phyloP scores from a whole-genome alignment of 53 echinoderm and acorn worm species.

The Paracentrotus lividus region DNA sequence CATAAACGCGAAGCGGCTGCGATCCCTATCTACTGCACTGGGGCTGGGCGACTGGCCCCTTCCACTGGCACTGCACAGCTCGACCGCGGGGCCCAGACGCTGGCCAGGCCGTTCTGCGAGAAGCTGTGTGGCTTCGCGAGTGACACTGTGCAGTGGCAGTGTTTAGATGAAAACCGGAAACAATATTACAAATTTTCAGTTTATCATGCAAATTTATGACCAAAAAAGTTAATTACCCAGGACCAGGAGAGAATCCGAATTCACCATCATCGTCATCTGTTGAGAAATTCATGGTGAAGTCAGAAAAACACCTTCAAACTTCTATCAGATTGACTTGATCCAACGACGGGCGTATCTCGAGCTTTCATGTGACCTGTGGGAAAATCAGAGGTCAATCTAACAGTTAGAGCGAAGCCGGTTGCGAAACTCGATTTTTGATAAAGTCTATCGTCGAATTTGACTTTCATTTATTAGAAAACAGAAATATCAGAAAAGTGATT shows the following conservation, averaged over 20 bases:
- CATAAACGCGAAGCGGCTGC: too few species aligned
- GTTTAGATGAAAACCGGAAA: slow-evolving; percentile 15
- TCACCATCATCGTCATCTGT: slow-evolving; percentile 67
- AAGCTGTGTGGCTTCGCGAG: neutral
- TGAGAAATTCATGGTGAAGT: slow-evolving; percentile 61
- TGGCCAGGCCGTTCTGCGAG: neutral
- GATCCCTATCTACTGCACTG: too few species aligned
- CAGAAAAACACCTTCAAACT: neutral
- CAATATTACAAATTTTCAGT: neutral
- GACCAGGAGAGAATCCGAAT: slow-evolving; percentile 43
- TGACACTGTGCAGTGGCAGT: neutral
- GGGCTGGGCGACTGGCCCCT: neutral
- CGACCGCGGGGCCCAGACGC: neutral
- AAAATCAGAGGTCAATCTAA: neutral
- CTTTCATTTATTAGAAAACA: neutral
- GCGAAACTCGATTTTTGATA: neutral
- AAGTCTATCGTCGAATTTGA: neutral
- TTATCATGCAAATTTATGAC: neutral
- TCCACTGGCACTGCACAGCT: neutral
- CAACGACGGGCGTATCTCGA: slow-evolving; percentile 24
- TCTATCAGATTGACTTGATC: too few species aligned
- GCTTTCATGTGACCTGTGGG: slow-evolving; percentile 41
- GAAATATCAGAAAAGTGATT: neutral
- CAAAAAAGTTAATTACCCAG: slow-evolving; percentile 2
- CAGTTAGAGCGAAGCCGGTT: too few species aligned